A percentile compares a stretch with the other conserved stretches of the same genome.
Evolutionary conservation across 2,113 vertebrate species (phyloP).

Genomic region (Hippocampus guttulatus): DNA sequence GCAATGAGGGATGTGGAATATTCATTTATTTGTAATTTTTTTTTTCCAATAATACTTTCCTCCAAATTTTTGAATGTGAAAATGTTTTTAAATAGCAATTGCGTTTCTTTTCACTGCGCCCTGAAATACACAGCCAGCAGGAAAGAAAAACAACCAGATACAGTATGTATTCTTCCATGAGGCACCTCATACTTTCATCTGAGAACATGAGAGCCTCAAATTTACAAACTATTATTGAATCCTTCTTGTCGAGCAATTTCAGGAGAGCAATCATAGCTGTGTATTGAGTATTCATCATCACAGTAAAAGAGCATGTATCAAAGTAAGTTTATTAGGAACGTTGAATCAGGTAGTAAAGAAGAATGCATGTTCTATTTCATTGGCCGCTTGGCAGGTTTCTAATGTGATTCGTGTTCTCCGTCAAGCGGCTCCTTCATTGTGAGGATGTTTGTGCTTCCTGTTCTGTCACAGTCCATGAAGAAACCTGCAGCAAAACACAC

Average conservation of each 20-base stretch:
- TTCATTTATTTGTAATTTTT: not conserved
- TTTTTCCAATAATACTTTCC: not conserved
- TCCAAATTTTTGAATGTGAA: not conserved
- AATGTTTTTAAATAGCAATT: not conserved
- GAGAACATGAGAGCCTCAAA: not conserved
- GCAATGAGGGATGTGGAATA: not conserved
- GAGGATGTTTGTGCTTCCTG: not conserved
- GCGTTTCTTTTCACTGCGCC: not conserved
- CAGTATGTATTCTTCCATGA: not conserved
- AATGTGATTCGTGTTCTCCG: constrained; percentile 14
- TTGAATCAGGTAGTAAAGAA: constrained; percentile 49
- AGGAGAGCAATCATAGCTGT: constrained; percentile 13
- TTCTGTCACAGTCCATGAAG: constrained; percentile 66
- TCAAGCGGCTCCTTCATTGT: constrained; percentile 24
- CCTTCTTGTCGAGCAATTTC: constrained; percentile 16
- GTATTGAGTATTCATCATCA: constrained; percentile 15
- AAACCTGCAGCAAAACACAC: constrained; percentile 63
- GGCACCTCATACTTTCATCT: constrained; percentile 9
- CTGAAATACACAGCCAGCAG: constrained; percentile 4
- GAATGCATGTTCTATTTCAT: constrained; percentile 40
- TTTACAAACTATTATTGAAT: constrained; percentile 13
- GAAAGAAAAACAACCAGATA: not conserved
- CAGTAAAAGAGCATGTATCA: constrained; percentile 57
- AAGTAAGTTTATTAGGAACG: constrained; percentile 57
- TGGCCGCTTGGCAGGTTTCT: constrained; percentile 23